Conservation (phyloP, 1,140 invertebrate genomes). For the Drosophila chauvacae region DNA sequence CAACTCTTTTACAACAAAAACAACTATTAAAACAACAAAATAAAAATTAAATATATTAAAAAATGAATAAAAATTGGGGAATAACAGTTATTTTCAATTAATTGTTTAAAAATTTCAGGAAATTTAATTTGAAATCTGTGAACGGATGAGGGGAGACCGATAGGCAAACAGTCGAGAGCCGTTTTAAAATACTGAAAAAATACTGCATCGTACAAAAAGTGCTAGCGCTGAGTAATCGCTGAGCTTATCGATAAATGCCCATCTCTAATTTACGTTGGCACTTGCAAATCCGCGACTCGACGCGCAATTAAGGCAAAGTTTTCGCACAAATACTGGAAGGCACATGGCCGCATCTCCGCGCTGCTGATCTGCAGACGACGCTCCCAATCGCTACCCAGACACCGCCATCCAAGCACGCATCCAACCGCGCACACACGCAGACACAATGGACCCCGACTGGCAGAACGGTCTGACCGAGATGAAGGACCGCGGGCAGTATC, state of each 20-base stretch:
- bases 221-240: background rate
- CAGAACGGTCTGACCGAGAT: slow-evolving; percentile 89
- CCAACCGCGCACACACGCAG: background rate
- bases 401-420: background rate
- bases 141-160: no score
- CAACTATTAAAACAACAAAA: no score
- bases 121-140: no score
- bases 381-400: background rate
- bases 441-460: slow-evolving; percentile 87
- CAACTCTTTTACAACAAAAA: no score
- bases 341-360: background rate
- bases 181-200: no score
- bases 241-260: background rate
- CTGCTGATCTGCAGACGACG: background rate
- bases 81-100: no score
- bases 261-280: no score
- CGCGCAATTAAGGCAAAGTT: slow-evolving; percentile 7
- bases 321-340: slow-evolving; percentile 17
- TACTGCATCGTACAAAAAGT: no score
- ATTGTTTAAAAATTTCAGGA: no score
- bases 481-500: slow-evolving; percentile 88
- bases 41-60: no score
- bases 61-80: no score
- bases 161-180: no score
- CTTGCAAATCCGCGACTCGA: background rate